These are phyloP conservation scores for Alviniconcha strummeri DNA, from an alignment of 2,888 invertebrate species.

Conservation along the genomic window DNA sequence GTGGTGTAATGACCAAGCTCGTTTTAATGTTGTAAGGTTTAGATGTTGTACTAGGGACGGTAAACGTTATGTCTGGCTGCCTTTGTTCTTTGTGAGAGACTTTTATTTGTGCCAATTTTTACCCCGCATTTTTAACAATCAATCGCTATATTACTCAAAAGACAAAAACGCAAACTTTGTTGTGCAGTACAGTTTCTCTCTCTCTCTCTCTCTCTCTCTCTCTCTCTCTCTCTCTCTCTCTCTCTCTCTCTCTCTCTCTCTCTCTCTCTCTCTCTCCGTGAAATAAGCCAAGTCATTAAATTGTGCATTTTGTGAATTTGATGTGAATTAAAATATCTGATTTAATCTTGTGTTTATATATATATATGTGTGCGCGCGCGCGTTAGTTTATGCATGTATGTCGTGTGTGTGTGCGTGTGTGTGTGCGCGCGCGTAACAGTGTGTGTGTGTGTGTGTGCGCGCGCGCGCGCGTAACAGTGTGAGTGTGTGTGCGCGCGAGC, in stretches of 20 bases:
- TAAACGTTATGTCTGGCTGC: too few species aligned
- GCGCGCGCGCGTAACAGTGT: background rate
- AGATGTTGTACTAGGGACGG: too few species aligned
- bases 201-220: too few species aligned
- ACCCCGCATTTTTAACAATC: too few species aligned
- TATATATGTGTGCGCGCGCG: background rate
- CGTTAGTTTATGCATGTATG: background rate
- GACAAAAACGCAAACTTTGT: too few species aligned
- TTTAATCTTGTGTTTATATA: background rate
- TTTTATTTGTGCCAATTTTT: too few species aligned
- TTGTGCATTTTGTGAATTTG: too few species aligned
- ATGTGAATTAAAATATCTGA: background rate
- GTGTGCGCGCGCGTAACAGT: background rate
- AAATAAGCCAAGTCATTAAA: background rate
- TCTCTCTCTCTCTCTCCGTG: background rate
- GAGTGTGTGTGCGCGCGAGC: background rate
- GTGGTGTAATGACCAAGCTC: too few species aligned
- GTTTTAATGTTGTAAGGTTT: too few species aligned
- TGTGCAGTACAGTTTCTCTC: too few species aligned
- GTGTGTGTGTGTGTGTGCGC: conserved; percentile 1
- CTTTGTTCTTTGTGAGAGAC: too few species aligned
- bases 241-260: background rate
- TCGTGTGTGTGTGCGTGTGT: conserved; percentile 8
- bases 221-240: background rate
- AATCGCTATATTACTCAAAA: too few species aligned